Evolutionary conservation across 2,888 invertebrate genomes (phyloP), one percentile per base, ranked within the genome.

Genomic region (Apamea epomidion): DNA sequence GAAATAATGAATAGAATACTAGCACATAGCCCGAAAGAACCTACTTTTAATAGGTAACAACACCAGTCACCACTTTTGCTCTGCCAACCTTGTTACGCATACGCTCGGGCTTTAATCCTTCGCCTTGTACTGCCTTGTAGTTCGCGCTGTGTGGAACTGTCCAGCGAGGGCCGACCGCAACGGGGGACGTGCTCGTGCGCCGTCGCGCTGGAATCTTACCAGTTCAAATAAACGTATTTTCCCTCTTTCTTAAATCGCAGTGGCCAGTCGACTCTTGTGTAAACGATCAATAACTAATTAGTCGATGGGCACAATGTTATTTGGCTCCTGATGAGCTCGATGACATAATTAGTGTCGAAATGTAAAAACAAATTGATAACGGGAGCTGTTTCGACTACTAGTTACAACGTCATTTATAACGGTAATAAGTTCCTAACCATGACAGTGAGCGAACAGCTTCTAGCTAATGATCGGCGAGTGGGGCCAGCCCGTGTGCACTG

Each of bases 281-380:
- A 32, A 75, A 72, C 32, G 60, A 75, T 58, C 67, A 64, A 68
- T 60, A 67, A 51, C n/a, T 70, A 25, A 83, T 69, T 81, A 72
- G 67, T 78, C 68, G 73, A 76, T 76, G n/a, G 29, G 58, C 25
- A 48, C 14, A 60, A 68, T 79, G 68, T 67, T 77, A 75, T 80
- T 83, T 76, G 68, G n/a, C n/a, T 67, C 32, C 62, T 69, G 74
- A 76, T 78, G 80, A 69, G 68, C 25, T 67, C 72, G 75, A 74
- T 78, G 80, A 71, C 67, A 25, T 87, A 71, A 76, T 87, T 83
- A 87, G 77, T 18, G 60, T 64, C 42, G 32, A 80, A 86, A 78
- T 72, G 21, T 76, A 64, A n/a, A 78, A 78, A 79, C 74, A 78
- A 76, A 84, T 78, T 75, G 42, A 67, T 84, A 82, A 78, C 80